phyloP scores from a whole-genome alignment of 2,797 vertebrate species.

The Lates japonicus region DNA sequence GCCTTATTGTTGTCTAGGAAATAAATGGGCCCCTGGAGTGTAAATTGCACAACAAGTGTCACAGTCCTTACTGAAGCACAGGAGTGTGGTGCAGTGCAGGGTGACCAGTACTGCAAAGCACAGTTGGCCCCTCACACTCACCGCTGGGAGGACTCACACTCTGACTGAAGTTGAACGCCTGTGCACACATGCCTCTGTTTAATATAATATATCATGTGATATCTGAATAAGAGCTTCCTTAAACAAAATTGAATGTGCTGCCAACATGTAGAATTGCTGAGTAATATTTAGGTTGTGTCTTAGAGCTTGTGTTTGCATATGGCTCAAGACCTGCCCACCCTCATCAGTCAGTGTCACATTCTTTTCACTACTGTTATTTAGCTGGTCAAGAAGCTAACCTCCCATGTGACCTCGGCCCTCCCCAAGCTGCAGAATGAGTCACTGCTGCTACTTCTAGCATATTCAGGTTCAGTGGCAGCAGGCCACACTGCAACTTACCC shows the following conservation, averaged over 20 bases:
- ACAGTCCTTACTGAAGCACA: neutral
- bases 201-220: no score
- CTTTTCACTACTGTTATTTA: constrained; percentile 41
- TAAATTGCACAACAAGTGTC: neutral
- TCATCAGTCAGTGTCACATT: constrained; percentile 57
- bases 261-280: neutral
- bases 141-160: neutral
- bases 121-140: neutral
- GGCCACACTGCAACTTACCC: constrained; percentile 32
- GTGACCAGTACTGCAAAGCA: neutral
- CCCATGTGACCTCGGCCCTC: constrained; percentile 31
- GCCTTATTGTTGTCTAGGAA: neutral
- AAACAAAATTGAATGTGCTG: neutral
- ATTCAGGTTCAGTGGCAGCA: constrained; percentile 22
- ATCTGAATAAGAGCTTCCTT: neutral
- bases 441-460: constrained; percentile 23
- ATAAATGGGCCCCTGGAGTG: neutral
- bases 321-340: neutral
- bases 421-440: constrained; percentile 55
- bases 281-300: neutral
- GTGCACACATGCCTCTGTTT: neutral
- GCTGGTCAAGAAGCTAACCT: constrained; percentile 25
- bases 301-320: constrained; percentile 19
- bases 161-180: neutral
- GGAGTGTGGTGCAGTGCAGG: constrained; percentile 13